Percentiles rank a stretch among this genome's conserved stretches.
Conservation (phyloP, 2,113 vertebrate species). For the Hippocampus barbouri region DNA sequence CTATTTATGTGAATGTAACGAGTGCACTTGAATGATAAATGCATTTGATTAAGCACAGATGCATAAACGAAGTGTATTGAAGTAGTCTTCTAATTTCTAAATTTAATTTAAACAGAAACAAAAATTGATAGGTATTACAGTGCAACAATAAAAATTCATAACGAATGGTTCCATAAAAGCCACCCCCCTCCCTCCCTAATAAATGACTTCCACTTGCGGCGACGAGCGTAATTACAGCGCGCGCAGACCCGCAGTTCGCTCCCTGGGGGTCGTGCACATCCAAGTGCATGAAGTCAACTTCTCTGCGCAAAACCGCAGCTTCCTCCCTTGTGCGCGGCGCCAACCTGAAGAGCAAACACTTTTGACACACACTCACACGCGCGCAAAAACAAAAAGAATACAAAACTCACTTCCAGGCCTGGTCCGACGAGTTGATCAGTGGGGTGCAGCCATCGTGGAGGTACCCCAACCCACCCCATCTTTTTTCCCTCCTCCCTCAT, state of each 20-base stretch:
- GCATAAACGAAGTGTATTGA: not conserved
- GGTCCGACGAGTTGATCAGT: constrained; percentile 19
- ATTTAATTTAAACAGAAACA: not conserved
- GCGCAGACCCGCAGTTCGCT: not conserved
- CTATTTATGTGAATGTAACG: not conserved
- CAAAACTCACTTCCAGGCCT: constrained; percentile 59
- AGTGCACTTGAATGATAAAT: not conserved
- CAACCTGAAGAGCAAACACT: not conserved
- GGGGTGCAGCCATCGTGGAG: constrained; percentile 27
- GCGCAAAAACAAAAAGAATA: not conserved
- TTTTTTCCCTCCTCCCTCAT: constrained; percentile 5
- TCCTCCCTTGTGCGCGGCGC: constrained; percentile 16
- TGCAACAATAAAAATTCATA: not conserved
- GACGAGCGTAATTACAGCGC: constrained; percentile 2
- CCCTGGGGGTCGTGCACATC: constrained; percentile 28
- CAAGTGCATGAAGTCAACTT: constrained; percentile 34
- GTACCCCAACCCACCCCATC: constrained; percentile 7
- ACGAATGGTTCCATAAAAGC: not conserved
- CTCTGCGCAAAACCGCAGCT: constrained; percentile 45
- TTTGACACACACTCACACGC: not conserved
- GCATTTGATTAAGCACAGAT: not conserved
- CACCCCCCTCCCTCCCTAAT: not conserved
- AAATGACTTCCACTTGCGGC: constrained; percentile 7
- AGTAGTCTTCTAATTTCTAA: not conserved
- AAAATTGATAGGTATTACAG: not conserved